A percentile compares a stretch with the other conserved stretches of the same genome.
Evolutionary conservation across 2,113 vertebrate species (phyloP).

Genomic region (Sinocyclocheilus rhinocerous): DNA sequence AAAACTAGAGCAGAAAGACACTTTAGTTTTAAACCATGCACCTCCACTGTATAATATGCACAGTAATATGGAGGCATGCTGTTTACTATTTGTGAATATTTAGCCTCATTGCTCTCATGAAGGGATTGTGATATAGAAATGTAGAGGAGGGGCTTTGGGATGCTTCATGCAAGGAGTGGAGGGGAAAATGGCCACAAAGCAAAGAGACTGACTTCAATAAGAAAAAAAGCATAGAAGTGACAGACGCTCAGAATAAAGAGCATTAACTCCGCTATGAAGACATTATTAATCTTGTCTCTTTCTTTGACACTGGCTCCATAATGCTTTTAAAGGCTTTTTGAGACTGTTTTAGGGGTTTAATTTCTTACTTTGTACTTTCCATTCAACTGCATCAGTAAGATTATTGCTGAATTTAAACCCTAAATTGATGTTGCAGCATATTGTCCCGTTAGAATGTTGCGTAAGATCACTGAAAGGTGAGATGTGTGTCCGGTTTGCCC

Average conservation of each 20-base stretch:
- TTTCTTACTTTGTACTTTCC: not conserved
- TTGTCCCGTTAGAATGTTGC: not conserved
- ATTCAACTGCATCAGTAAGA: not conserved
- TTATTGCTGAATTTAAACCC: not conserved
- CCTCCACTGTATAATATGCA: not conserved
- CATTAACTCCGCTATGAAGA: not conserved
- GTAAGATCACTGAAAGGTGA: constrained; percentile 2
- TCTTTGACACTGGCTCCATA: not conserved
- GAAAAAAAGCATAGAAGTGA: too few relatives aligned
- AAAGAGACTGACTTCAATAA: not conserved
- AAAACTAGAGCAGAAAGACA: not conserved
- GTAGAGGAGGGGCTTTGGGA: not conserved
- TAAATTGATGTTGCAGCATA: not conserved
- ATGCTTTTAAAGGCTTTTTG: not conserved
- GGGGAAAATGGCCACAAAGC: not conserved
- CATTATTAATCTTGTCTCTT: not conserved
- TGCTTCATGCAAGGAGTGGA: not conserved
- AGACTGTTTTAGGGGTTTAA: not conserved
- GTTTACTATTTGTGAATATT: not conserved
- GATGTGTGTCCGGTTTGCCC: constrained; percentile 9
- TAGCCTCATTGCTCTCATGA: not conserved
- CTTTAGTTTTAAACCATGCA: too few relatives aligned
- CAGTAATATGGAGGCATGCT: not conserved
- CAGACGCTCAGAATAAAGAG: too few relatives aligned
- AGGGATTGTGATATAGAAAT: constrained; percentile 6